Base-by-base conservation (phyloP, 2,797 vertebrate genomes). In the Chloroceryle inda region DNA sequence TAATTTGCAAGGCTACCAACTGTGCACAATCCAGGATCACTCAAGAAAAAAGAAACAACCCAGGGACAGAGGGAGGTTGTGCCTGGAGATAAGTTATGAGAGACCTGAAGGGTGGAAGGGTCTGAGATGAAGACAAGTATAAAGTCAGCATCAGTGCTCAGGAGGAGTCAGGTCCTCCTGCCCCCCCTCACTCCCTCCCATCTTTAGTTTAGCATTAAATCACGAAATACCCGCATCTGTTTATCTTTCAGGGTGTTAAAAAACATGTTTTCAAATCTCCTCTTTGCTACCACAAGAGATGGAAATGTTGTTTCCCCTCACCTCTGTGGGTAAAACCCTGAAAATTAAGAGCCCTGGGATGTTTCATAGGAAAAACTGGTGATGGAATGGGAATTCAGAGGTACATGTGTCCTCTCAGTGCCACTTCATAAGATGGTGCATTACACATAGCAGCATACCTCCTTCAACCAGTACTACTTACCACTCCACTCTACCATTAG, bases 181-280 rank as follows among this genome's bases (percentile, higher is more conserved):
- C 40, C 40, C 40, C 40, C 24, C 23, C 20, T 59, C 21, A 23
- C 7, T 47, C 40, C 29, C 40, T 66, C 47, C 27, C 35, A 24
- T n/a, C 45, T 27, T 59, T 15, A 50, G 23, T 42, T 44, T 55
- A 50, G 23, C 53, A 38, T 67, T 73, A 68, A 67, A 61, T 56
- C 29, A 31, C 42, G 50, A 29, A 17, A 49, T 58, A 26, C 11
- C 38, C 0, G 0, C 18, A 74, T 73, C 6, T 1, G 1, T 68
- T 61, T 66, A 27, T 53, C 52, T 74, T 55, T 42, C 8, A 31
- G 27, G 26, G 22, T 47, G 42, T 21, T 47, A 82, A 69, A 50
- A 50, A 20, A 0, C 37, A 19, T 6, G 6, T 35, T 59, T 77
- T 45, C 58, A 53, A 37, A 31, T 52, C 47, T 59, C 27, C 16